These are phyloP conservation scores for Tetanocera ferruginea DNA, from an alignment of 2,888 invertebrate species.

Conservation along the genomic window DNA sequence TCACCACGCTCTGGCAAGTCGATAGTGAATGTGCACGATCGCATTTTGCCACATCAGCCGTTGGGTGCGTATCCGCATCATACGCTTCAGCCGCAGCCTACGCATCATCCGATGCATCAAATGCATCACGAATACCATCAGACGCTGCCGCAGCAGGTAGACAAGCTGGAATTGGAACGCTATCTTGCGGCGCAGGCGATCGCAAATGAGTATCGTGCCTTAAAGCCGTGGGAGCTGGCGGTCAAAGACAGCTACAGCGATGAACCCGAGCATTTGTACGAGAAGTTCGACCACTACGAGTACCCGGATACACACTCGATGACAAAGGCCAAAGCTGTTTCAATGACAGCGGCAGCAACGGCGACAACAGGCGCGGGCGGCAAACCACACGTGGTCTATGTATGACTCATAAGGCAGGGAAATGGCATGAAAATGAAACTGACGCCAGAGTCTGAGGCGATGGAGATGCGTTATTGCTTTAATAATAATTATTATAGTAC, in stretches of 20 bases:
- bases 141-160: constrained; percentile 63
- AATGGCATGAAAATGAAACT: constrained; percentile 36
- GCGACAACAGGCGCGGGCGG: constrained; percentile 31
- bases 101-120: constrained; percentile 46
- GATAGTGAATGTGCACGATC: constrained; percentile 68
- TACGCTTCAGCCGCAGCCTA: constrained; percentile 59
- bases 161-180: constrained; percentile 69
- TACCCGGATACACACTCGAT: constrained; percentile 68
- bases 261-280: constrained; percentile 69
- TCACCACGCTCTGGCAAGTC: constrained; percentile 64
- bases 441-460: constrained; percentile 46
- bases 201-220: constrained; percentile 69
- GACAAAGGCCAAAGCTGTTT: constrained; percentile 38
- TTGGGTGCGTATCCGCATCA: constrained; percentile 61
- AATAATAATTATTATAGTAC: constrained; percentile 54
- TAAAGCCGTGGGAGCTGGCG: constrained; percentile 69
- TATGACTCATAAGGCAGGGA: constrained; percentile 70
- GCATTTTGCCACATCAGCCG: constrained; percentile 68
- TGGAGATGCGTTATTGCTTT: constrained; percentile 53
- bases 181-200: constrained; percentile 69
- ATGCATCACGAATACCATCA: constrained; percentile 53
- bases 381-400: constrained; percentile 67
- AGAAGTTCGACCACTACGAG: constrained; percentile 70
- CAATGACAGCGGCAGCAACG: constrained; percentile 36
- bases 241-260: constrained; percentile 64